Evolutionary conservation across 2,888 invertebrate species (phyloP), one percentile per base, ranked within the genome.

Genomic region (Aspidiotus destructor): DNA sequence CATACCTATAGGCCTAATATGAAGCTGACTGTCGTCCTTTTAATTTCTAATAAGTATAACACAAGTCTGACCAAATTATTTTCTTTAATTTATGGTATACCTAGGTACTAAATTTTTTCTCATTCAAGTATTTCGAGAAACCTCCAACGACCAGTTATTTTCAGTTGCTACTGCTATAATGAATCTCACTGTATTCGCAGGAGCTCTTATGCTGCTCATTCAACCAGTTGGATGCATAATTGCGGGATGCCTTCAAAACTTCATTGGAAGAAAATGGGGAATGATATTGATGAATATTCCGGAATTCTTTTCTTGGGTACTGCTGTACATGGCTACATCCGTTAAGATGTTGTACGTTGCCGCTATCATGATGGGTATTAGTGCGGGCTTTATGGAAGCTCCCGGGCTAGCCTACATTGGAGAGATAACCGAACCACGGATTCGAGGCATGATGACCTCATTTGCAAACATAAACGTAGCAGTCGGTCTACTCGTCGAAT

Each of bases 391-490:
- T n/a, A 83, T 83, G 83, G 83, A 83, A 73, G 83, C 82, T 0
- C 83, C 83, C 0, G 81, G 82, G 1, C 76, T 83, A 11, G 83
- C 83, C 0, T 84, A 84, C 70, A 80, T 83, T 13, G 83, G 83
- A 1, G 83, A 83, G 78, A 78, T 83, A 48, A 82, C 82, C 72
- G 81, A 83, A 71, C 80, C 83, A 2, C 40, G 60, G 40, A 60
- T 70, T 8, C 58, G 70, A 11, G 70, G 70, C 28, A 5, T 1
- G 81, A 87, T 70, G 28, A 60, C 68, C 0, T 87, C 89, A 6
- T 84, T 87, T 40, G 86, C 88, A 71, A 84, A 86, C 0, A 83
- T 87, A 77, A 83, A 86, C 72, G 85, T 89, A 72, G 88, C 88
- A 69, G 77, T 85, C 2, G 90, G 90, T 1, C 82, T 88, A 40